Base-by-base conservation (phyloP, 2,888 invertebrate genomes). In the Watsonalla binaria region DNA sequence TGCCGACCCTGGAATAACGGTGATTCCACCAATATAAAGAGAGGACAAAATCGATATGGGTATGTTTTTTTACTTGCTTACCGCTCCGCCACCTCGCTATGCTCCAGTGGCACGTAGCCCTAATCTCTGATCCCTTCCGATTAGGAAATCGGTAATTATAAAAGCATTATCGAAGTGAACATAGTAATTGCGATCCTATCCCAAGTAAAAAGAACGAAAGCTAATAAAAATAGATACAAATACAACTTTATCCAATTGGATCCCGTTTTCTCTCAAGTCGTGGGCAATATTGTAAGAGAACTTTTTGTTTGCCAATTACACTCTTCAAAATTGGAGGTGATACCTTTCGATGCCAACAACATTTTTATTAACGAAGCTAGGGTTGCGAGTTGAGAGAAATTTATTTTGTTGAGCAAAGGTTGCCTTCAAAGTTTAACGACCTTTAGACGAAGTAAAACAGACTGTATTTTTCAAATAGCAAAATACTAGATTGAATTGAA, bases 221-320 rank as follows among this genome's bases (percentile, higher is more conserved):
- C 59, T 58, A 61, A 67, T 65, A 68, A 68, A 71, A 66, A 63
- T 65, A 55, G 57, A 54, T 54, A 59, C 56, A 63, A 63, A 67
- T 57, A 61, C 62, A 63, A 67, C 66, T 65, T 61, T 59, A 59
- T 58, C 61, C 68, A 72, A 72, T 65, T 62, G 65, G 59, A 62
- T 60, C 51, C 58, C 54, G 61, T 65, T 65, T 60, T 49, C 62
- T 57, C 57, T 62, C 63, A 60, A 55, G 61, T 60, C 58, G 64
- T 58, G 53, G 63, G 60, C 58, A 52, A 66, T 64, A 62, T 65
- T 66, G 66, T 63, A 66, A 61, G 57, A 51, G 61, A 61, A 51
- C 45, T 63, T 65, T 62, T 62, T 62, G 59, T 54, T 59, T 52
- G 57, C 63, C 64, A 71, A 67, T 66, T 68, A 65, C 59, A 61